phyloP scores from a whole-genome alignment of 1,140 invertebrate species.

The Drosophila nikananu region DNA sequence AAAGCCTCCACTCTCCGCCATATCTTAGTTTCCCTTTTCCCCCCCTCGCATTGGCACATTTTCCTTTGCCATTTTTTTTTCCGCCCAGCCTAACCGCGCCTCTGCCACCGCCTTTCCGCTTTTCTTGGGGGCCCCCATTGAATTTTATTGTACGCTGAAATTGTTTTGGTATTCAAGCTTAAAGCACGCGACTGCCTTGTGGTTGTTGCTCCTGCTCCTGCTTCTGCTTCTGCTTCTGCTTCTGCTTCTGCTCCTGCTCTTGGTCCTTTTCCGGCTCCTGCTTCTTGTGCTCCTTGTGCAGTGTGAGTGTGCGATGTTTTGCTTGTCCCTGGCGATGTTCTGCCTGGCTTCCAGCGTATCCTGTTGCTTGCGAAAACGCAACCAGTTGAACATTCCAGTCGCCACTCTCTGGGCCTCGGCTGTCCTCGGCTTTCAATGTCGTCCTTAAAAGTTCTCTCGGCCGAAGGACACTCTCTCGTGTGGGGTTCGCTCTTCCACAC shows the following conservation, averaged over 20 bases:
- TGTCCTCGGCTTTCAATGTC: constrained; percentile 56
- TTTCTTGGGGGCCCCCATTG: constrained; percentile 64
- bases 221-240: constrained; percentile 1
- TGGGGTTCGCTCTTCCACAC: not conserved
- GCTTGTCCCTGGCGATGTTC: constrained; percentile 58
- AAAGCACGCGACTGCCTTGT: constrained; percentile 75
- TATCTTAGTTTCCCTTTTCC: constrained; percentile 20
- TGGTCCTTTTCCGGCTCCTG: constrained; percentile 1
- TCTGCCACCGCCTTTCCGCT: constrained; percentile 19
- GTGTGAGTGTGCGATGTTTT: constrained; percentile 63
- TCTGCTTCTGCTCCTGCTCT: constrained; percentile 24
- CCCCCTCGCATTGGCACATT: constrained; percentile 55
- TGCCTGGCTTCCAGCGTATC: constrained; percentile 74
- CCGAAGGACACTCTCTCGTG: constrained; percentile 1
- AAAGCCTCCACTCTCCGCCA: constrained; percentile 10
- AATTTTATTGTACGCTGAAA: constrained; percentile 82
- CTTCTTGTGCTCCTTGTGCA: constrained; percentile 21
- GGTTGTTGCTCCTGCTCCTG: constrained; percentile 24
- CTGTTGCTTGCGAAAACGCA: constrained; percentile 81
- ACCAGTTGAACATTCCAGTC: constrained; percentile 80
- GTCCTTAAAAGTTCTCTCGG: constrained; percentile 39
- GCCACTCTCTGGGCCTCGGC: constrained; percentile 50
- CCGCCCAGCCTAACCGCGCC: constrained; percentile 13
- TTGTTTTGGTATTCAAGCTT: constrained; percentile 83
- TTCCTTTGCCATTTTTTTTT: constrained; percentile 10